phyloP scores from a whole-genome alignment of 2,113 vertebrate genomes.

The Cricetomys ansorgei region DNA sequence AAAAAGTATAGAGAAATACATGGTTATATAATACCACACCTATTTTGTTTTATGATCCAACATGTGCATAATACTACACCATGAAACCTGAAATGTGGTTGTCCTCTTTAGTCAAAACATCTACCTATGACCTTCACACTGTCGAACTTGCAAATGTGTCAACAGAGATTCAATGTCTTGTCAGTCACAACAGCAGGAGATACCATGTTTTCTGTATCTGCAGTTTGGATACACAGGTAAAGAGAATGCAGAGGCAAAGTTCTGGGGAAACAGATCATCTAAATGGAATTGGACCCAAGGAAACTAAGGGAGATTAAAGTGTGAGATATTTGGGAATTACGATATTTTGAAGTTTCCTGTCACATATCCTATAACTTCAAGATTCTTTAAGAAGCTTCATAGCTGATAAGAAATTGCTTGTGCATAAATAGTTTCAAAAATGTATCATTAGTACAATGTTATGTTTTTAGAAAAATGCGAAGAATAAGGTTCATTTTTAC shows the following conservation, averaged over 20 bases:
- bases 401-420: neutral
- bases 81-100: neutral
- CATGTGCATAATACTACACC: neutral
- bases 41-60: neutral
- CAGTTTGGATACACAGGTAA: neutral
- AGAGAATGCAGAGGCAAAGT: neutral
- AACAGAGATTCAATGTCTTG: conserved; percentile 20
- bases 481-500: neutral
- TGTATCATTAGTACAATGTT: neutral
- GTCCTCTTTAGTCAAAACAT: neutral
- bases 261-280: neutral
- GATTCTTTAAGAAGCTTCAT: neutral
- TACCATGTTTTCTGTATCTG: neutral
- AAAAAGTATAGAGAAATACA: conserved; percentile 35
- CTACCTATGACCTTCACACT: neutral
- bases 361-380: neutral
- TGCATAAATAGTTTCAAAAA: neutral
- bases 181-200: conserved; percentile 43
- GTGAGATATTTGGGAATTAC: neutral
- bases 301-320: neutral
- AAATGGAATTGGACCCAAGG: neutral
- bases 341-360: neutral
- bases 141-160: conserved; percentile 9
- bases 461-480: conserved; percentile 20
- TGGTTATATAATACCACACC: neutral